Base-by-base conservation (phyloP, 2,113 vertebrate genomes). In the Leptobrachium ailaonicum region DNA sequence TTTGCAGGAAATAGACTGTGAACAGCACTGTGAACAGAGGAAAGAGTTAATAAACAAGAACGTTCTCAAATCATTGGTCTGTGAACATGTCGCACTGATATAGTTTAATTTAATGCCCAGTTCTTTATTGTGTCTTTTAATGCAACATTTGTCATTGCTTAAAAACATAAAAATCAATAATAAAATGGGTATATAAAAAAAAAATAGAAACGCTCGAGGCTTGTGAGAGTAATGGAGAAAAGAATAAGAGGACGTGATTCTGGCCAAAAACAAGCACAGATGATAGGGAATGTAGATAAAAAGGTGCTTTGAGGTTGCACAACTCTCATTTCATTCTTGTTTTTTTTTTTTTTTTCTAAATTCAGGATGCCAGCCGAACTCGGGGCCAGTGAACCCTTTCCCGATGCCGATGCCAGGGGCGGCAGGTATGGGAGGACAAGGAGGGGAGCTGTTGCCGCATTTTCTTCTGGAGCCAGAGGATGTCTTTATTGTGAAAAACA, bases 401-500 rank as follows among this genome's bases (percentile, higher is more conserved):
- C 79, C 79, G 40, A 50, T 81, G 72, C 79, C 92, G 0, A 85
- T 95, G 58, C 94, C 97, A 0, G 96, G 93, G 0, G 86, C 91
- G 0, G 71, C 72, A 60, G 43, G 79, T 14, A 11, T 81, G 53
- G 79, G 79, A 69, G 79, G 79, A 45, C 79, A 74, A 81, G 79
- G 79, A 74, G 79, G 79, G 0, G 98, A 99, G 85, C 91, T 97
- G 86, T 93, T 99, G 85, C 98, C 98, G 1, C 95, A 95, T 91
- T 99, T 99, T 90, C 92, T 96, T 87, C 92, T 98, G 86, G 98
- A 99, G 84, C 98, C 98, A 0, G 94, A 96, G 72, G 96, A 98
- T 0, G 96, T 97, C 53, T 99, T 95, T 89, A 98, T 99, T 0
- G 96, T 99, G 76, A 98, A 99, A 90, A 99, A 99, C 91, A 99